Conservation (phyloP, 2,797 vertebrate species). For the Pagetopsis macropterus region DNA sequence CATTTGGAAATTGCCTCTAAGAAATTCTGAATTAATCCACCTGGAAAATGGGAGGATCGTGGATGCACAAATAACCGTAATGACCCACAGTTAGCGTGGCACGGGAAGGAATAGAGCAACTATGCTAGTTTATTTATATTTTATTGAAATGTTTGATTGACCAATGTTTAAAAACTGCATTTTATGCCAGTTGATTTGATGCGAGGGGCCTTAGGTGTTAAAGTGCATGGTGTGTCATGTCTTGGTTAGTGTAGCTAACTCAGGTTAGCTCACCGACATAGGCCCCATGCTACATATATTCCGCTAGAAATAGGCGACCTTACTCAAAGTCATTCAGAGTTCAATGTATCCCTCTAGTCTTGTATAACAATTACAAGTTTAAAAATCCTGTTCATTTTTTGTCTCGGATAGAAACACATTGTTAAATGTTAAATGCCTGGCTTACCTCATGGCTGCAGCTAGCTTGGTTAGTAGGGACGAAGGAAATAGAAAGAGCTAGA, state of each 20-base stretch:
- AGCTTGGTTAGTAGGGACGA: slow-evolving; percentile 33
- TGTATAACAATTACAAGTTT: no score
- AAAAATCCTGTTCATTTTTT: rapidly evolving
- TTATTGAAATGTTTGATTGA: rapidly evolving
- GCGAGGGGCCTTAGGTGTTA: background rate
- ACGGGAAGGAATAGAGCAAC: background rate
- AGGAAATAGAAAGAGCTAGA: slow-evolving; percentile 29
- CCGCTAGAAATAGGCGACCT: background rate
- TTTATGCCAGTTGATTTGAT: background rate
- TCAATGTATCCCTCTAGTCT: rapidly evolving
- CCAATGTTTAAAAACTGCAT: background rate
- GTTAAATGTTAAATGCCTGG: background rate
- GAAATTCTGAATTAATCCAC: background rate
- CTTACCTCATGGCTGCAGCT: slow-evolving; percentile 75
- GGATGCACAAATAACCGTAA: no score
- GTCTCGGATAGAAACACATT: background rate
- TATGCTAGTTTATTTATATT: rapidly evolving
- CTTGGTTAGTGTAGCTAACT: slow-evolving; percentile 19
- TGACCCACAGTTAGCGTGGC: background rate
- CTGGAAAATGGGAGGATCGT: no score
- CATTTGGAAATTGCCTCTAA: background rate
- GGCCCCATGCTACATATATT: slow-evolving; percentile 20
- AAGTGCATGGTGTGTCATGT: slow-evolving; percentile 59
- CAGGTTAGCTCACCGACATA: slow-evolving; percentile 29
- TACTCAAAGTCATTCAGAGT: rapidly evolving